phyloP scores from a whole-genome alignment of 2,113 vertebrate species.

The Spea multiplicata region DNA sequence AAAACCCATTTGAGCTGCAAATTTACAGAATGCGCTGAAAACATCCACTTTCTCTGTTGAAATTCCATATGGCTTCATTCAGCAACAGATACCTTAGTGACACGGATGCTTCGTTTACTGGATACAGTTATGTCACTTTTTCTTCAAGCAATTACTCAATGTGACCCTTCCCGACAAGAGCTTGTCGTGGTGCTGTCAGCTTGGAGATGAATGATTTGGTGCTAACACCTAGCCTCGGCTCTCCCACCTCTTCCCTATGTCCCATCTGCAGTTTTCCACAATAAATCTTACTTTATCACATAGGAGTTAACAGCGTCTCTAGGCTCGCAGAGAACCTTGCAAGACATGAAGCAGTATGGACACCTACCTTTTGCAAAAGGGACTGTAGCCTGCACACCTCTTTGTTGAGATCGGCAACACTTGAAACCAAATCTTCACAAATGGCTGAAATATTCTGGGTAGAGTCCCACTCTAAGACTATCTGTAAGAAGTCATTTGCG shows the following conservation, averaged over 20 bases:
- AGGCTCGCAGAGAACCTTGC: background rate
- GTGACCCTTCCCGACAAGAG: conserved; percentile 76
- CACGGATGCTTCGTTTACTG: conserved; percentile 73
- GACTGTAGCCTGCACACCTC: conserved; percentile 76
- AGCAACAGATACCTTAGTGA: conserved; percentile 83
- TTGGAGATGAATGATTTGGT: conserved; percentile 85
- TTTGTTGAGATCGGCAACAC: conserved; percentile 71
- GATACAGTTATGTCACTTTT: conserved; percentile 56
- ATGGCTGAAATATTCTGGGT: conserved; percentile 66
- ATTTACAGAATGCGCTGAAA: conserved; percentile 59
- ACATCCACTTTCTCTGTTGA: conserved; percentile 56
- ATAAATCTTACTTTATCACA: conserved; percentile 57
- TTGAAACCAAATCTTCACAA: conserved; percentile 74
- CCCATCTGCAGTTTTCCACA: conserved; percentile 58
- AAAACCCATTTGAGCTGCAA: conserved; percentile 58
- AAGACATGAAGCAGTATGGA: conserved; percentile 41
- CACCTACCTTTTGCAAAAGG: conserved; percentile 76
- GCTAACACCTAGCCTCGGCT: conserved; percentile 76
- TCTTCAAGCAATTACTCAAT: conserved; percentile 65
- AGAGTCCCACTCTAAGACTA: conserved; percentile 77
- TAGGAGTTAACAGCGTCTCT: conserved; percentile 41
- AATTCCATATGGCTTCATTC: conserved; percentile 79
- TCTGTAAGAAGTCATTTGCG: conserved; percentile 60
- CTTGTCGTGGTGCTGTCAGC: conserved; percentile 71
- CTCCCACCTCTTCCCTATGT: conserved; percentile 67